Evolutionary conservation across 2,797 vertebrate species (phyloP).

Genomic region (Enteromius unitaeniatus): DNA sequence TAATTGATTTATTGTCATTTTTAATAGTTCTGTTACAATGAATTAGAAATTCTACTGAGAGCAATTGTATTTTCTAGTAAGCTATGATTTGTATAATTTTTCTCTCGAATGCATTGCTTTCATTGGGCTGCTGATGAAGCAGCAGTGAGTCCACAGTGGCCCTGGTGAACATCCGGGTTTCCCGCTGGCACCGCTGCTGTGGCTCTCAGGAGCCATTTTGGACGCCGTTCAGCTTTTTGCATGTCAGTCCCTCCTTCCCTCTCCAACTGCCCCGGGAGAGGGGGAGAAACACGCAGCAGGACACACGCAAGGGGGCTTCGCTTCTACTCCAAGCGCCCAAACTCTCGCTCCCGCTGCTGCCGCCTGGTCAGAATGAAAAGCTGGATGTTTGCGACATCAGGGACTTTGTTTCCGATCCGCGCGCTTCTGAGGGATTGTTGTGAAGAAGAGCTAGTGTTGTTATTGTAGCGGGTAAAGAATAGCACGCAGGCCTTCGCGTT

Average conservation of each 20-base stretch:
- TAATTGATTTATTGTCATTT: not conserved
- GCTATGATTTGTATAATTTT: not conserved
- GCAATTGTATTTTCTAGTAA: not conserved
- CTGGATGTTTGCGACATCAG: not conserved
- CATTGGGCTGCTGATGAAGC: not conserved
- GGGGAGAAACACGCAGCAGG: not conserved
- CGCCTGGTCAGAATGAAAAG: constrained; percentile 13
- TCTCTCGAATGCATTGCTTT: not conserved
- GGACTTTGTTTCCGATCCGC: not conserved
- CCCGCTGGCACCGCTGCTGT: constrained; percentile 80
- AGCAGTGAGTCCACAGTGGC: not conserved
- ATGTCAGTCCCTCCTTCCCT: constrained; percentile 73
- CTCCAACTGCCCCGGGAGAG: constrained; percentile 71
- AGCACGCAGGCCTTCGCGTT: constrained; percentile 67
- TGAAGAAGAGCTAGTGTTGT: constrained; percentile 71
- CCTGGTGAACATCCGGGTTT: constrained; percentile 90
- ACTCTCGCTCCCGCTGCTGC: not conserved
- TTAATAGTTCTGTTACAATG: not conserved
- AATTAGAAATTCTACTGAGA: not conserved
- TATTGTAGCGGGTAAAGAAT: constrained; percentile 59
- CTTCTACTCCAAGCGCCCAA: not conserved
- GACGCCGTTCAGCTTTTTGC: constrained; percentile 85
- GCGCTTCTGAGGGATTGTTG: not conserved
- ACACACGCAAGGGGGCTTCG: constrained; percentile 1
- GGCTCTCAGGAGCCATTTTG: constrained; percentile 93